Conservation (phyloP, 2,113 vertebrate species). For the Proteles cristata region DNA sequence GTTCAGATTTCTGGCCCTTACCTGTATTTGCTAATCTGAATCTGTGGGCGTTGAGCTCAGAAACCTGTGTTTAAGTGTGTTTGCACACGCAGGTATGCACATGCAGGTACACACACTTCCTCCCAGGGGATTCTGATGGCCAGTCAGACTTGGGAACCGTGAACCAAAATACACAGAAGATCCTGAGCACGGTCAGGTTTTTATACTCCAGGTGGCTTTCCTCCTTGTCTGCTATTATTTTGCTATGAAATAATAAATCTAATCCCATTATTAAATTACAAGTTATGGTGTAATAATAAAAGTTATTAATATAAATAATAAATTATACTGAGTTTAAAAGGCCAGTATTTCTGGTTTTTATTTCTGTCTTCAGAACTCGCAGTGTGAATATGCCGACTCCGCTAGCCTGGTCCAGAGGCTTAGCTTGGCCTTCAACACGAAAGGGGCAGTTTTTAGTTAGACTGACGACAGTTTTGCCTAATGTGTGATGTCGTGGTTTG, state of each 20-base stretch:
- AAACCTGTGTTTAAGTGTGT: background rate
- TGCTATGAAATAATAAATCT: conserved; percentile 24
- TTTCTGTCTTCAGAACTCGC: background rate
- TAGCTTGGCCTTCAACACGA: background rate
- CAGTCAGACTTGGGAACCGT: background rate
- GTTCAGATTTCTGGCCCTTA: background rate
- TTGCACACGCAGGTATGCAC: accelerated
- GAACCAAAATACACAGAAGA: background rate
- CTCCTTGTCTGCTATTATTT: background rate
- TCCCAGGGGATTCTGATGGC: background rate
- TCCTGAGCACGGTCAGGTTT: background rate
- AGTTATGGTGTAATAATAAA: background rate
- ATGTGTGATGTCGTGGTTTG: background rate
- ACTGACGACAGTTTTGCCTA: background rate
- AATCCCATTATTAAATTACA: background rate
- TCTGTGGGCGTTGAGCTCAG: background rate
- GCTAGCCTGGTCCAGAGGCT: background rate
- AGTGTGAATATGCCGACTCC: background rate
- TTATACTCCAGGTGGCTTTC: background rate
- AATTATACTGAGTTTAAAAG: background rate
- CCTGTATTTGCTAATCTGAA: background rate
- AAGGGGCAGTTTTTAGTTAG: background rate
- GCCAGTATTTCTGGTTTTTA: background rate
- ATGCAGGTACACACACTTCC: no score
- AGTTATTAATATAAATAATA: background rate